Percentiles rank a stretch among this genome's conserved stretches.
Conservation (phyloP, 1,140 invertebrate species). For the Centruroides sculpturatus region DNA sequence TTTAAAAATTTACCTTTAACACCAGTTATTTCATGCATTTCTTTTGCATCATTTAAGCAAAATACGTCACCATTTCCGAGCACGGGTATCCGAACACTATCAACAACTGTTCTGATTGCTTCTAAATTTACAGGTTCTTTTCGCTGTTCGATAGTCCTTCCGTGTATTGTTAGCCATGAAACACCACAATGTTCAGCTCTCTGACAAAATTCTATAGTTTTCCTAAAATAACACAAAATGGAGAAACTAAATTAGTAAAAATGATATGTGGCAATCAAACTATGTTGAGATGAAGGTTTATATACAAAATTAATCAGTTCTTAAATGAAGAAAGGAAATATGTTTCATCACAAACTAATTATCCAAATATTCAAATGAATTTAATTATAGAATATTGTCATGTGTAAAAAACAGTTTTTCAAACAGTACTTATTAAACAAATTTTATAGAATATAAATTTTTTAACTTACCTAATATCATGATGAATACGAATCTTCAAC, state of each 20-base stretch:
- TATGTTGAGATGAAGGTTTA: too few species aligned
- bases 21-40: slow-evolving; percentile 46
- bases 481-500: slow-evolving; percentile 71
- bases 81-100: slow-evolving; percentile 57
- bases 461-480: slow-evolving; percentile 31
- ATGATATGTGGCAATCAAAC: too few species aligned
- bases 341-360: too few species aligned
- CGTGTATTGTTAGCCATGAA: slow-evolving; percentile 81
- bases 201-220: slow-evolving; percentile 56
- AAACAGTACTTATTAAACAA: too few species aligned
- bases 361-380: too few species aligned
- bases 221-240: slow-evolving; percentile 17
- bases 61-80: slow-evolving; percentile 85
- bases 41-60: slow-evolving; percentile 48
- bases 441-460: too few species aligned
- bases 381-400: too few species aligned
- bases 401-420: too few species aligned
- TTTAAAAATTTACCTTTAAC: slow-evolving; percentile 48
- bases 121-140: slow-evolving; percentile 57
- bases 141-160: slow-evolving; percentile 65
- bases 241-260: too few species aligned
- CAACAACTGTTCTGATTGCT: slow-evolving; percentile 53
- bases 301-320: too few species aligned
- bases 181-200: slow-evolving; percentile 67
- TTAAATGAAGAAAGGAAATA: too few species aligned